A percentile compares a stretch with the other conserved stretches of the same genome.
phyloP scores from a whole-genome alignment of 2,113 vertebrate genomes.

The Myiozetetes cayanensis region DNA sequence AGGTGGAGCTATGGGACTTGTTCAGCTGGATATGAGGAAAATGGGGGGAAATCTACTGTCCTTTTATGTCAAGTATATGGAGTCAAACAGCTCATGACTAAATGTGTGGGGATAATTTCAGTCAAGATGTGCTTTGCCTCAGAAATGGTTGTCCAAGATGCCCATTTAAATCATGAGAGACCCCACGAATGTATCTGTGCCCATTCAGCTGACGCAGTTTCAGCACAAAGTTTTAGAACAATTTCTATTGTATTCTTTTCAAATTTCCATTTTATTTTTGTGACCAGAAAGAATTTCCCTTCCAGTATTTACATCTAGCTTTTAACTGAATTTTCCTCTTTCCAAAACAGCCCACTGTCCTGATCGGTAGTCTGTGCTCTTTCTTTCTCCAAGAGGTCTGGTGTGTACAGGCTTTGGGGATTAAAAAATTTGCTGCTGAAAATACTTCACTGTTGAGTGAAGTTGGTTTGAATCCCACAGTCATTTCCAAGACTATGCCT shows the following conservation, averaged over 20 bases:
- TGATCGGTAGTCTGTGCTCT: background rate
- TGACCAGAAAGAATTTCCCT: background rate
- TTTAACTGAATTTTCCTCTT: background rate
- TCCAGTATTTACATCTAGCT: background rate
- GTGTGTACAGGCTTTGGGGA: background rate
- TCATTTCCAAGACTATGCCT: background rate
- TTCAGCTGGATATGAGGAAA: background rate
- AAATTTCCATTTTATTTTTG: background rate
- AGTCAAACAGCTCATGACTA: background rate
- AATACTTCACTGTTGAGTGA: background rate
- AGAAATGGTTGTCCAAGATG: background rate
- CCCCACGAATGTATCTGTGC: background rate
- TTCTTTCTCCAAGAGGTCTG: background rate
- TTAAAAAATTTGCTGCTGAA: background rate
- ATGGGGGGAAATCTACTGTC: accelerated
- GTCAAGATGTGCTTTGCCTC: background rate
- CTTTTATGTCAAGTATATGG: background rate
- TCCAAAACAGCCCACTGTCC: background rate
- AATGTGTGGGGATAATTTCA: background rate
- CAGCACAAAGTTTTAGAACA: background rate
- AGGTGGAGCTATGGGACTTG: background rate
- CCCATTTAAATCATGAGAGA: background rate
- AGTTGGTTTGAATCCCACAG: background rate
- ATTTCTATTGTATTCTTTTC: background rate
- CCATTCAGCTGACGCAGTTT: background rate